phyloP scores from a whole-genome alignment of 2,797 vertebrate genomes.

The Tapera naevia region DNA sequence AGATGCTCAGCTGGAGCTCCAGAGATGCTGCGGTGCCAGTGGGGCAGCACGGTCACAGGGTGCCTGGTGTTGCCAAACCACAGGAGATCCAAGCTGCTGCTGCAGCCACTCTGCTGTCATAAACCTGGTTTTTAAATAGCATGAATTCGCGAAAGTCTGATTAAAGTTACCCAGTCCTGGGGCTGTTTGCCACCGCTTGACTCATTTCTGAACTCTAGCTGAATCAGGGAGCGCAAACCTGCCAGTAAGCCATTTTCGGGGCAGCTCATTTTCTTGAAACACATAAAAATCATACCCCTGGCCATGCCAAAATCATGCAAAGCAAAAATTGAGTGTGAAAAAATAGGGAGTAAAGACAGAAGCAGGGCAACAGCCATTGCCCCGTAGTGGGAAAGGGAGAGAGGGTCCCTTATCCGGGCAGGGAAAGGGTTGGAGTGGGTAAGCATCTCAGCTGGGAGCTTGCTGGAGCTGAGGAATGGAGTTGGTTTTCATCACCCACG shows the following conservation, averaged over 20 bases:
- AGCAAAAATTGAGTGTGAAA: not conserved
- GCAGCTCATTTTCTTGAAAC: not conserved
- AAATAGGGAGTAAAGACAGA: accelerated
- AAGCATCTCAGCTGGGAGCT: accelerated
- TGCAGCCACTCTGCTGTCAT: accelerated
- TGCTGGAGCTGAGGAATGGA: accelerated
- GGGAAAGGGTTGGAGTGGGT: not conserved
- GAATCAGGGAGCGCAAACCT: not conserved
- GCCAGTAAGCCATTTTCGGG: not conserved
- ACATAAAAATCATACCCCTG: not conserved
- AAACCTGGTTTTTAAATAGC: not conserved
- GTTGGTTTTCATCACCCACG: accelerated
- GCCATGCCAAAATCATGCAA: accelerated
- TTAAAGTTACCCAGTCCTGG: not conserved
- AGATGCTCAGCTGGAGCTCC: not conserved
- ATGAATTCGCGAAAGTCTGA: not conserved
- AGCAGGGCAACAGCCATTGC: not conserved
- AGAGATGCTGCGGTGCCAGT: accelerated
- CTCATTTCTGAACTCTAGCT: not conserved
- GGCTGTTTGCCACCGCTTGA: not conserved
- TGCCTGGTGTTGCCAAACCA: accelerated
- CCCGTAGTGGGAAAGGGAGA: accelerated
- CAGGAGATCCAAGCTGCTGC: accelerated
- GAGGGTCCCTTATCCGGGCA: not conserved
- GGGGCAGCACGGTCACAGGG: not conserved